Evolutionary conservation across 2,888 invertebrate species (phyloP).

Genomic region (Drosophila dives): DNA sequence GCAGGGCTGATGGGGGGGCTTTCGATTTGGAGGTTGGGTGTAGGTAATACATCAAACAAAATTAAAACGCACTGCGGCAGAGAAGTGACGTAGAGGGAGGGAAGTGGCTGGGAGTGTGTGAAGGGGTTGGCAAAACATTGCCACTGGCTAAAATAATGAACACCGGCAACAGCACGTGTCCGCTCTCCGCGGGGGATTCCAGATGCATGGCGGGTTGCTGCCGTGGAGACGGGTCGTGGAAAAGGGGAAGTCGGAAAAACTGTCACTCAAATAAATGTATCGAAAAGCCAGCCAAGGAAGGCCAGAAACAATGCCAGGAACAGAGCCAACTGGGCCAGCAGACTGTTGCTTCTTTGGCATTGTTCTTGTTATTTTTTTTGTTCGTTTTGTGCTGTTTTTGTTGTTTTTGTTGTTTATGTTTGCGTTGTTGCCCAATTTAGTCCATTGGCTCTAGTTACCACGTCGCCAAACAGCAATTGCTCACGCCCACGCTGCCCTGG

Average conservation of each 20-base stretch:
- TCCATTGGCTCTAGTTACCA: conserved; percentile 62
- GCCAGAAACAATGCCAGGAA: conserved; percentile 8
- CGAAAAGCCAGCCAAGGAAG: conserved; percentile 38
- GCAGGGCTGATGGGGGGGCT: neutral
- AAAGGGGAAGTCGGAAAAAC: conserved; percentile 22
- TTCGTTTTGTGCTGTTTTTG: neutral
- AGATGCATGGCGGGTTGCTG: conserved; percentile 4
- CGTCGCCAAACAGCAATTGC: conserved; percentile 60
- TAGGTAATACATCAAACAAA: conserved; percentile 74
- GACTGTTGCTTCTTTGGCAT: conserved; percentile 62
- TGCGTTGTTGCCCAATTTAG: conserved; percentile 66
- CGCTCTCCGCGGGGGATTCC: conserved; percentile 18
- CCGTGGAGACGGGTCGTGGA: neutral
- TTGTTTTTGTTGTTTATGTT: conserved; percentile 8
- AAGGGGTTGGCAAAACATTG: conserved; percentile 61
- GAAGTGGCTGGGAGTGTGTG: neutral
- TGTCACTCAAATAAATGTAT: conserved; percentile 72
- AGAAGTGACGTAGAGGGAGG: neutral
- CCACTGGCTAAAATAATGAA: conserved; percentile 69
- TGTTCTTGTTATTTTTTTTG: conserved; percentile 4
- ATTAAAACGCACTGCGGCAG: conserved; percentile 69
- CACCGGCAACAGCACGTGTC: conserved; percentile 61
- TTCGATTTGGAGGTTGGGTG: neutral
- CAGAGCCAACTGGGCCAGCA: conserved; percentile 49
- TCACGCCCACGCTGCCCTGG: conserved; percentile 1